Evolutionary conservation across 1,140 invertebrate genomes (phyloP), one percentile per base, ranked within the genome.

Genomic region (Dendrolimus punctatus): DNA sequence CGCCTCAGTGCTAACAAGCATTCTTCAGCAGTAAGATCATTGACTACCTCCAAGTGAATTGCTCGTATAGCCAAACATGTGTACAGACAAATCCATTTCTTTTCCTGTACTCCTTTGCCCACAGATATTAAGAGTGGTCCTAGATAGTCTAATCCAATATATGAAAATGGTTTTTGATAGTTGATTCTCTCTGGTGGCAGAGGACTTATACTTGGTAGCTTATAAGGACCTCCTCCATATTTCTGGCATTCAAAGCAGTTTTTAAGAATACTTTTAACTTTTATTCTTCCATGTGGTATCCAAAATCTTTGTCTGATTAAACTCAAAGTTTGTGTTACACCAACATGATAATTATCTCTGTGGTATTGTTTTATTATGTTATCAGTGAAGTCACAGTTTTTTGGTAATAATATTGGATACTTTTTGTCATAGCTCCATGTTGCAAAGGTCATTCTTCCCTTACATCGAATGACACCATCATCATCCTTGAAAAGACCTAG

Each of bases 21-120:
- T 10, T 58, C 62, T 43, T 64, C 67, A 39, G 78, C 71, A 8
- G 61, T 57, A 6, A 81, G 43, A 40, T 73, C 71, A 9, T 48
- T 64, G 4, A 75, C 66, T 6, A 75, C 46, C 54, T 84, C 80
- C 42, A 84, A 42, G 51, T 84, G 72, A n/a, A 81, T 54, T 0
- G 81, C 75, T 46, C 66, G 51, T 4, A 68, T 60, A 3, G 60
- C 48, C 9, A 63, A 46, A 51, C 46, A 70, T 39, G 64, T 78
- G 73, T 10, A 71, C 46, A 56, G 66, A 62, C 36, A 83, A 5
- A 59, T 41, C 60, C 60, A 63, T 8, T 53, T 38, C 38, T 64
- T 60, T 40, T 62, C 55, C 9, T 10, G 53, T 40, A 51, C 10
- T 7, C 10, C 43, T 8, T 49, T 23, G 7, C 51, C 40, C 4